Conservation (phyloP, 2,888 invertebrate species). For the Lasioglossum pauxillum region DNA sequence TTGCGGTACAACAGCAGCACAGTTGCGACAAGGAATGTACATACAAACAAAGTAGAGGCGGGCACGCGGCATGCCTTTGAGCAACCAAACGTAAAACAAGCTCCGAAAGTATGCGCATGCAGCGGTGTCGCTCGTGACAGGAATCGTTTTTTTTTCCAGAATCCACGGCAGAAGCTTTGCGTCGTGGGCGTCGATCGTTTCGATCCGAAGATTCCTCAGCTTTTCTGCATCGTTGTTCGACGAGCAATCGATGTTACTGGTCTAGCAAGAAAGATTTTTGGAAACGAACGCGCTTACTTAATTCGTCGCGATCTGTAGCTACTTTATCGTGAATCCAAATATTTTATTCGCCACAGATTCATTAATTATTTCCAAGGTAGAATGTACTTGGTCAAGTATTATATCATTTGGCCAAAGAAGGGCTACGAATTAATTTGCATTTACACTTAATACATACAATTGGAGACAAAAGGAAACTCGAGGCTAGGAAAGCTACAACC, state of each 20-base stretch:
- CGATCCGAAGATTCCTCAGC: neutral
- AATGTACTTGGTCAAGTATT: neutral
- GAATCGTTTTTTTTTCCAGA: neutral
- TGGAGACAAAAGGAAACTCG: neutral
- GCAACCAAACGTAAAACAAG: conserved; percentile 70
- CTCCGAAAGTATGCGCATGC: conserved; percentile 54
- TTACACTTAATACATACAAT: neutral
- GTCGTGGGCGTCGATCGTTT: neutral
- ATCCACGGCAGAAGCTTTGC: neutral
- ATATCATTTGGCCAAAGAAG: neutral
- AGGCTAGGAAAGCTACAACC: conserved; percentile 16
- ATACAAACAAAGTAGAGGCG: conserved; percentile 37
- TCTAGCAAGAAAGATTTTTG: neutral
- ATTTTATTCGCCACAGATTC: neutral
- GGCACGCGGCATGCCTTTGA: conserved; percentile 43
- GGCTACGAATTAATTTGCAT: neutral
- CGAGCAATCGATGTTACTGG: neutral
- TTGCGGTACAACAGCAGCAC: neutral
- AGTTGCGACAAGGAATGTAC: conserved; percentile 51
- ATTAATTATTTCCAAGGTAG: neutral
- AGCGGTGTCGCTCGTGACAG: neutral
- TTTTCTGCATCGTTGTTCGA: neutral
- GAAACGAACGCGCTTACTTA: neutral
- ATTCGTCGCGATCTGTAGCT: neutral
- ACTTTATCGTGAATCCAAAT: neutral